Base-by-base conservation (phyloP, 1,140 invertebrate species). In the Lepidotrigona ventralis region DNA sequence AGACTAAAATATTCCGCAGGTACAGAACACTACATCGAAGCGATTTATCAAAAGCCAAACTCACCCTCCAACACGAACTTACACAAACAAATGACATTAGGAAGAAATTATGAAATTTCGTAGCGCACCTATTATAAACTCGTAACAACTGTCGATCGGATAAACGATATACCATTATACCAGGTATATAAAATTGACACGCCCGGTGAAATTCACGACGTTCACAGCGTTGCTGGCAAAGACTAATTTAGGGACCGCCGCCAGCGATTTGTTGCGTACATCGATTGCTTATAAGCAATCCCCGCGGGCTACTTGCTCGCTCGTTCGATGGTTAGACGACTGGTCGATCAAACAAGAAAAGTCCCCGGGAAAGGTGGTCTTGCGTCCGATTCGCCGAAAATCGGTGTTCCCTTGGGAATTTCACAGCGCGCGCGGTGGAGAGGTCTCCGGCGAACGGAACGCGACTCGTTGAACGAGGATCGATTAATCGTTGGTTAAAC, bases 401-500 rank as follows among this genome's bases (percentile, higher is more conserved):
- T 19, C 17, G 69, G 69, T 46, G 15, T 53, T 19, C 17, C 1
- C n/a, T 29, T 3, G 74, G 29, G 51, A 29, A 77, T 29, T 64
- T 21, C n/a, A 51, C 6, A 3, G 14, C 21, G 29, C n/a, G 56
- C 6, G 56, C 6, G 33, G 26, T 68, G 23, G 12, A 68, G 21
- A 29, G 14, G 12, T 51, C 4, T 21, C 11, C 8, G 12, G 4
- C 66, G 29, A 12, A 8, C 19, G 69, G n/a, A 33, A 33, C 54
- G 26, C n/a, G n/a, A 15, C 46, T 39, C 46, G 39, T 17, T 78
- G 21, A 29, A 54, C 51, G 63, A 33, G 63, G 14, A 56, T 78
- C 76, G 76, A 78, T 78, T 70, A 79, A 79, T 56, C 77, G 66
- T 70, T 56, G 39, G 66, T 79, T 79, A 79, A 79, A 70, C 66